A percentile compares a stretch with the other conserved stretches of the same genome.
These are phyloP conservation scores for Zelleria hepariella DNA, from an alignment of 2,888 invertebrate genomes.

Conservation along the genomic window DNA sequence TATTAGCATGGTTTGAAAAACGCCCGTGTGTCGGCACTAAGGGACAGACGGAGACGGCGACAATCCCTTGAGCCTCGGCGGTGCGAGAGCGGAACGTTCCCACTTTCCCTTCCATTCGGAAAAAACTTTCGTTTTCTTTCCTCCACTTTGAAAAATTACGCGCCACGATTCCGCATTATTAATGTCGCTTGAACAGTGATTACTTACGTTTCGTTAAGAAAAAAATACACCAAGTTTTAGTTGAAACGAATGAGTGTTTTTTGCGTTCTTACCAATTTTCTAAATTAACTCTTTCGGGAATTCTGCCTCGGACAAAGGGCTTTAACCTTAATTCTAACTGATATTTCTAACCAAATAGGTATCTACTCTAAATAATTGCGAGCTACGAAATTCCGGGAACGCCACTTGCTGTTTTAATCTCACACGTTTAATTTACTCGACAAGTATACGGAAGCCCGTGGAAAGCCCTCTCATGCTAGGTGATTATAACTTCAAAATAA, in stretches of 20 bases:
- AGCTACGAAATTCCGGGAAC: not conserved
- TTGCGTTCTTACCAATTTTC: not conserved
- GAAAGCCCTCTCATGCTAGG: not conserved
- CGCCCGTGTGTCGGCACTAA: constrained; percentile 38
- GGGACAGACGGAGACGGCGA: constrained; percentile 31
- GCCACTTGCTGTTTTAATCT: not conserved
- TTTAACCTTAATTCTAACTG: not conserved
- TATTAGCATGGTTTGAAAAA: too few relatives aligned
- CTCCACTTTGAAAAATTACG: constrained; percentile 1
- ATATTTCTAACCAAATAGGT: not conserved
- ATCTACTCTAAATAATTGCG: not conserved
- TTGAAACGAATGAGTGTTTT: not conserved
- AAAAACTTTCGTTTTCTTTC: constrained; percentile 21
- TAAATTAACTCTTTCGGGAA: not conserved
- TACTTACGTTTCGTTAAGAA: not conserved
- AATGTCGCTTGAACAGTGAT: not conserved
- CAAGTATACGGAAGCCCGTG: too few relatives aligned
- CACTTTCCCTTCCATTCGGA: constrained; percentile 14
- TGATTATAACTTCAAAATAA: not conserved
- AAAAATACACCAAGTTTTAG: not conserved
- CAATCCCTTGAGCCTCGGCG: constrained; percentile 52
- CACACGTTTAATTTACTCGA: not conserved
- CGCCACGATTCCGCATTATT: not conserved
- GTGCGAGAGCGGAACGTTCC: constrained; percentile 22
- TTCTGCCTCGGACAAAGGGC: not conserved